Evolutionary conservation across 2,888 invertebrate genomes (phyloP).

Genomic region (Leptopilina myrica): DNA sequence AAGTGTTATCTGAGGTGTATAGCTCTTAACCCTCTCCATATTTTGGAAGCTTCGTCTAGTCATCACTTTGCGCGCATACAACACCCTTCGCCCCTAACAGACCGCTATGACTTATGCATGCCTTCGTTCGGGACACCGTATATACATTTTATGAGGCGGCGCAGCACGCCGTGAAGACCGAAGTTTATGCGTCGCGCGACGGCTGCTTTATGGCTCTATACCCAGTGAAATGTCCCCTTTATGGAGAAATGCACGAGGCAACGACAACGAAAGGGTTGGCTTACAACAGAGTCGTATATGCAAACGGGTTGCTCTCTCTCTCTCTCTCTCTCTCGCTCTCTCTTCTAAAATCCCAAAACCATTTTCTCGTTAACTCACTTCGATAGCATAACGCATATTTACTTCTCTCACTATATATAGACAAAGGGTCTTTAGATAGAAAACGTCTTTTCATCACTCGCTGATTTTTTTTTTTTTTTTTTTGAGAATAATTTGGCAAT

Average conservation of each 20-base stretch:
- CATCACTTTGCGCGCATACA: constrained; percentile 10
- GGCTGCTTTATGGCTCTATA: constrained; percentile 57
- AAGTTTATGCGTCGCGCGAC: constrained; percentile 58
- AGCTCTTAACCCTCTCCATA: too few species aligned
- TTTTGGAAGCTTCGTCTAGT: not conserved
- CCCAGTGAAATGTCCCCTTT: constrained; percentile 59
- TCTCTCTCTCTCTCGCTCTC: too few species aligned
- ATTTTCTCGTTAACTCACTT: constrained; percentile 4
- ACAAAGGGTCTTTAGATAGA: not conserved
- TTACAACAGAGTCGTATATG: constrained; percentile 45
- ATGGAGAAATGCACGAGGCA: constrained; percentile 52
- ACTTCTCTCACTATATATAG: not conserved
- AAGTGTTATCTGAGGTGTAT: too few species aligned
- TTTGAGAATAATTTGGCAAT: too few species aligned
- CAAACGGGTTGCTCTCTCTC: not conserved
- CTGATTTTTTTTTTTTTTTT: too few species aligned
- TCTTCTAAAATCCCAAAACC: not conserved
- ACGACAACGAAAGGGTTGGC: constrained; percentile 51
- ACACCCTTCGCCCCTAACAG: not conserved
- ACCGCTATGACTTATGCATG: constrained; percentile 53
- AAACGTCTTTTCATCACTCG: not conserved
- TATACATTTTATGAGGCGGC: constrained; percentile 56
- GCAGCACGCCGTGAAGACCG: constrained; percentile 51
- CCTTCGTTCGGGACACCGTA: constrained; percentile 51
- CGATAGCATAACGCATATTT: not conserved